These are phyloP conservation scores for Plodia interpunctella DNA, from an alignment of 1,140 invertebrate genomes.

Conservation along the genomic window DNA sequence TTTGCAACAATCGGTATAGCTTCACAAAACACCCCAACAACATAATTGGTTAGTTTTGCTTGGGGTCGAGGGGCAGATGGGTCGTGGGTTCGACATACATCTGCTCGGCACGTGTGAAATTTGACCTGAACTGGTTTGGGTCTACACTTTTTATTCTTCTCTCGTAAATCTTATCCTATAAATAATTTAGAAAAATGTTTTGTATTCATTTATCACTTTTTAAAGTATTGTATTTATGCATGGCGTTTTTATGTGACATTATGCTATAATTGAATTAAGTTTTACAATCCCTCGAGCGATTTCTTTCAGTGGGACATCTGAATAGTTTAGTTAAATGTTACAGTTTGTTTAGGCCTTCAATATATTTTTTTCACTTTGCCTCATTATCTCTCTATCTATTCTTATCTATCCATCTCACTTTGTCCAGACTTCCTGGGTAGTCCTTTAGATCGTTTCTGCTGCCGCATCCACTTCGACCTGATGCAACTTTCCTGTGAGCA, in stretches of 20 bases:
- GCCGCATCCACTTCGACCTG: no score
- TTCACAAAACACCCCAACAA: not conserved
- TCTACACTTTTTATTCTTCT: not conserved
- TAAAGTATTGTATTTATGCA: not conserved
- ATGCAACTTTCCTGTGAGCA: not conserved
- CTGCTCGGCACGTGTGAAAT: conserved; percentile 47
- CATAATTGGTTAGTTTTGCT: conserved; percentile 1
- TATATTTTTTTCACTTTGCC: no score
- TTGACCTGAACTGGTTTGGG: conserved; percentile 12
- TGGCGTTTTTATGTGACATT: not conserved
- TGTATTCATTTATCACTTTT: not conserved
- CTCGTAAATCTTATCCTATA: conserved; percentile 4
- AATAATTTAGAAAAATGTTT: not conserved
- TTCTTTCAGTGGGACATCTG: no score
- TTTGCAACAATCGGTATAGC: conserved; percentile 5
- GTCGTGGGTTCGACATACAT: conserved; percentile 29
- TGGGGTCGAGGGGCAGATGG: conserved; percentile 29
- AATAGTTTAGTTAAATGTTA: no score
- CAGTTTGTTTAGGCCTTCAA: no score
- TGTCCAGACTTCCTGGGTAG: no score
- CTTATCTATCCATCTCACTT: no score
- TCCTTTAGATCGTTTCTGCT: no score
- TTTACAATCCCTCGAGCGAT: no score
- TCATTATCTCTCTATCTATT: no score
- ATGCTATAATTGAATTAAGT: not conserved